A percentile compares a stretch with the other conserved stretches of the same genome.
Conservation (phyloP, 2,113 vertebrate genomes). For the Malaclemys terrapin region DNA sequence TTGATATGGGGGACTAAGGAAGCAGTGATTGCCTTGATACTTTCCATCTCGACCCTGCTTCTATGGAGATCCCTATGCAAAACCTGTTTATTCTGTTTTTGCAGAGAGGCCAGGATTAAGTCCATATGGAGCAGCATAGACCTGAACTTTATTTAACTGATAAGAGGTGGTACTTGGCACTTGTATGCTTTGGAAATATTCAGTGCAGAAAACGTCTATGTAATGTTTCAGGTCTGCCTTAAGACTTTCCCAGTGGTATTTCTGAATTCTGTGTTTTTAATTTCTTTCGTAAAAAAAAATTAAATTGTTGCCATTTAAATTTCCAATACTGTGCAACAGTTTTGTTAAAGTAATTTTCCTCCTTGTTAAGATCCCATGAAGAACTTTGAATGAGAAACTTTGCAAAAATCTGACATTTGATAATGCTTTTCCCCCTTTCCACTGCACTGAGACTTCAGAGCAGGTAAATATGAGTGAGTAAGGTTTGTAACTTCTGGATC, state of each 20-base stretch:
- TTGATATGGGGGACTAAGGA: neutral
- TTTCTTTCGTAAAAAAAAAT: constrained; percentile 11
- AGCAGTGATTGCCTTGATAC: neutral
- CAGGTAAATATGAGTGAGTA: neutral
- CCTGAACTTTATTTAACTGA: constrained; percentile 2
- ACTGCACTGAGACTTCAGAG: neutral
- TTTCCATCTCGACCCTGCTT: neutral
- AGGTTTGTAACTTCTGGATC: neutral
- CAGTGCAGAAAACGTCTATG: neutral
- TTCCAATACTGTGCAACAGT: neutral
- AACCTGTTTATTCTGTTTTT: neutral
- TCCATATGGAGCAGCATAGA: neutral
- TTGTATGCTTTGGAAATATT: constrained; percentile 2
- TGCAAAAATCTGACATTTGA: neutral
- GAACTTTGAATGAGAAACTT: constrained; percentile 22
- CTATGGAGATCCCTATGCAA: constrained; percentile 3
- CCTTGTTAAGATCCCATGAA: neutral
- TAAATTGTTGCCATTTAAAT: neutral
- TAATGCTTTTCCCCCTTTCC: neutral
- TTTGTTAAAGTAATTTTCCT: constrained; percentile 23
- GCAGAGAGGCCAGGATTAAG: neutral
- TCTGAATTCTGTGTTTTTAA: constrained; percentile 4
- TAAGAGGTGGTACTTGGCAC: neutral
- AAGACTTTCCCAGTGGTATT: neutral
- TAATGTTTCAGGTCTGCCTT: neutral